Evolutionary conservation across 2,113 vertebrate genomes (phyloP).

Genomic region (mouse (Mus musculus)): DNA sequence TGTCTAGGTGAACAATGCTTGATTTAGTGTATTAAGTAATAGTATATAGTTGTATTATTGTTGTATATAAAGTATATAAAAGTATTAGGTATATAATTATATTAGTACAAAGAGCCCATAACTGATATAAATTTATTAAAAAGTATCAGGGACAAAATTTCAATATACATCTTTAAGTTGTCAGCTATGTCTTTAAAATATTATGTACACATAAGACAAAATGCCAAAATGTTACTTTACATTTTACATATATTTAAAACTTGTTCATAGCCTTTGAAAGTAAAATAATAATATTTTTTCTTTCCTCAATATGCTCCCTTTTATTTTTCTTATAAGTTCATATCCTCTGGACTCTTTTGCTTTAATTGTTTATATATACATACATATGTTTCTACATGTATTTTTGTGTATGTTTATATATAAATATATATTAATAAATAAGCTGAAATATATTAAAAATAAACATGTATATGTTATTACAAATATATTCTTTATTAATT

Average conservation of each 20-base stretch:
- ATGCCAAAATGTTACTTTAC: background rate
- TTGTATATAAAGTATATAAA: too few relatives aligned
- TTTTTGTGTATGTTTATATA: background rate
- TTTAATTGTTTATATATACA: background rate
- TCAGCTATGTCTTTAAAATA: background rate
- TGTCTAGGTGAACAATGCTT: background rate
- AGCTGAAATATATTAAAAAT: background rate
- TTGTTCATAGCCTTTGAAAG: background rate
- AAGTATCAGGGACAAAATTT: background rate
- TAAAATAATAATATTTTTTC: background rate
- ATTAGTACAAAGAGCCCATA: background rate
- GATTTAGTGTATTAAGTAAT: background rate
- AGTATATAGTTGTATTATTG: too few relatives aligned
- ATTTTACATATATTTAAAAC: background rate
- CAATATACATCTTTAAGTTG: too few relatives aligned
- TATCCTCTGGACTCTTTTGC: accelerated
- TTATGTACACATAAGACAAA: background rate
- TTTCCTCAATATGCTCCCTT: background rate
- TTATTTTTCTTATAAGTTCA: background rate
- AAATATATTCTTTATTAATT: background rate
- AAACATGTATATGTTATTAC: background rate
- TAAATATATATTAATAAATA: background rate
- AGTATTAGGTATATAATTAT: too few relatives aligned
- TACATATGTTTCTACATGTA: background rate
- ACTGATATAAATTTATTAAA: background rate